Conservation (phyloP, 2,888 invertebrate genomes). For the Candidula unifasciata region DNA sequence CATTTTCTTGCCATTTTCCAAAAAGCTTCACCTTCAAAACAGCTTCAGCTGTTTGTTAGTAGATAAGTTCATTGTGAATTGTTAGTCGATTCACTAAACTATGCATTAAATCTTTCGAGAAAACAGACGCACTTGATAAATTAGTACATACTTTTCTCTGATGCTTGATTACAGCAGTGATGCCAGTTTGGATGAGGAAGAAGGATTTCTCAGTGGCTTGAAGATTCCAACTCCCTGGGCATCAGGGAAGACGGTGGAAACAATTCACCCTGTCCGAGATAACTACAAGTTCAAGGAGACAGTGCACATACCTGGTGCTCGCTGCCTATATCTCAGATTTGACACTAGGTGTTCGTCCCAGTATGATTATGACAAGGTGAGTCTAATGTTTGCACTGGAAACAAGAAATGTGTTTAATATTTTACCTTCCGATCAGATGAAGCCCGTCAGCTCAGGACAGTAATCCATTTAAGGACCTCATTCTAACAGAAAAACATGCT, state of each 20-base stretch:
- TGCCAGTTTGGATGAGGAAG: slow-evolving; percentile 64
- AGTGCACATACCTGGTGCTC: slow-evolving; percentile 77
- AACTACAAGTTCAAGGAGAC: slow-evolving; percentile 78
- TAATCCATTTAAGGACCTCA: too few species aligned
- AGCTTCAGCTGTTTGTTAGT: too few species aligned
- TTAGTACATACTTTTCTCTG: too few species aligned
- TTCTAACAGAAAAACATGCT: too few species aligned
- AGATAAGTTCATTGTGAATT: too few species aligned
- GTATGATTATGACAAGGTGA: slow-evolving; percentile 78
- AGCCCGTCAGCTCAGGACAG: too few species aligned
- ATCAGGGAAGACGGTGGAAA: slow-evolving; percentile 76
- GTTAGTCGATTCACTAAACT: too few species aligned
- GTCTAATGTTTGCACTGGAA: not conserved
- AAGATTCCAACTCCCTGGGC: slow-evolving; percentile 78
- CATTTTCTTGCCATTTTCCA: too few species aligned
- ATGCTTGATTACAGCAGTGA: slow-evolving; percentile 5
- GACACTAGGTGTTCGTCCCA: slow-evolving; percentile 77
- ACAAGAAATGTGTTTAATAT: not conserved
- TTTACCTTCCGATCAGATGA: too few species aligned
- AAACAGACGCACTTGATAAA: too few species aligned
- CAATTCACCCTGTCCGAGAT: slow-evolving; percentile 77
- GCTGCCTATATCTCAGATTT: slow-evolving; percentile 77
- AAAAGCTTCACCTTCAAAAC: too few species aligned
- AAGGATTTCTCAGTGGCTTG: slow-evolving; percentile 75
- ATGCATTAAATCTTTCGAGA: too few species aligned